Evolutionary conservation across 2,797 vertebrate species (phyloP).

Genomic region (Meriones psammophilus): DNA sequence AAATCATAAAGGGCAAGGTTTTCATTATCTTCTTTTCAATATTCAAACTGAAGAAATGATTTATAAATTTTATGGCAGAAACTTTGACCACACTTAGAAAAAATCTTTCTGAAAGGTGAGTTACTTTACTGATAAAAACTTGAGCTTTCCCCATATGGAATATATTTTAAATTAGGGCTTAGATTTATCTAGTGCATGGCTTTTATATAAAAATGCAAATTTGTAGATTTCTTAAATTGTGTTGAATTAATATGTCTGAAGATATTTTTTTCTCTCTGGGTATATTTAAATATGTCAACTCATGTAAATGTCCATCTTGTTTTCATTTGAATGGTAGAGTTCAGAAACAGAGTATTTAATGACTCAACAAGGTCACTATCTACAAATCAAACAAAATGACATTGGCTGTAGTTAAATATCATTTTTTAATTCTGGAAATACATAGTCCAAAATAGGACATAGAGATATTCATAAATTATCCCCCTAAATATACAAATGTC

Average conservation of each 20-base stretch:
- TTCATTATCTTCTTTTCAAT: constrained; percentile 75
- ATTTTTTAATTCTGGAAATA: constrained; percentile 55
- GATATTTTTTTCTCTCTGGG: constrained; percentile 65
- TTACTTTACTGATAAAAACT: constrained; percentile 76
- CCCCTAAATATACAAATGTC: not conserved
- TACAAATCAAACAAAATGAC: constrained; percentile 26
- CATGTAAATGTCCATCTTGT: constrained; percentile 47
- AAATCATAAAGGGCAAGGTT: constrained; percentile 67
- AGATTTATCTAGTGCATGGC: constrained; percentile 72
- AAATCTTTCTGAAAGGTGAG: constrained; percentile 74
- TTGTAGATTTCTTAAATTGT: constrained; percentile 69
- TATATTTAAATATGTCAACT: constrained; percentile 64
- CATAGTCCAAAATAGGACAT: not conserved
- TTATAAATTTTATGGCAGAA: constrained; percentile 76
- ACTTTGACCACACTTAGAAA: constrained; percentile 58
- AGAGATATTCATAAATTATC: constrained; percentile 48
- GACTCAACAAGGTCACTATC: constrained; percentile 31
- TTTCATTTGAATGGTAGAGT: constrained; percentile 46
- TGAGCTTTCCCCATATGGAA: constrained; percentile 62
- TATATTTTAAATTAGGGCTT: constrained; percentile 81
- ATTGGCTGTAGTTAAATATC: constrained; percentile 56
- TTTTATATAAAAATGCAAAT: constrained; percentile 80
- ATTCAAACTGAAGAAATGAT: constrained; percentile 76
- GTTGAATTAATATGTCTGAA: constrained; percentile 70
- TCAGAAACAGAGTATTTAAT: constrained; percentile 31